A percentile compares a stretch with the other conserved stretches of the same genome.
These are phyloP conservation scores for Rana temporaria DNA, from an alignment of 2,113 vertebrate genomes.

Conservation along the genomic window DNA sequence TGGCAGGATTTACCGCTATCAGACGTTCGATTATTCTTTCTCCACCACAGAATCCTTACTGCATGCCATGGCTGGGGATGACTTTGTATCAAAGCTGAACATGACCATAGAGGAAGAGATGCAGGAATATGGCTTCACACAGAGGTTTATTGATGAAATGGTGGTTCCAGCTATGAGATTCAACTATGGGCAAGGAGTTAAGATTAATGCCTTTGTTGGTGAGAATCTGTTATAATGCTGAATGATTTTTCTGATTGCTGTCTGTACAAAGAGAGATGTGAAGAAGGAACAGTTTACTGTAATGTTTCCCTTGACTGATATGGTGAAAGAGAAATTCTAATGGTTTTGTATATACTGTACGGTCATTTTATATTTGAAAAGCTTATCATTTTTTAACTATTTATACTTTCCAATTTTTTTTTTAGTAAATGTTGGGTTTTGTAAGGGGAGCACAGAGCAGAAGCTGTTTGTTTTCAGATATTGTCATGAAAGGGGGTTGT, in stretches of 20 bases:
- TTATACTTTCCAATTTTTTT: too few relatives aligned
- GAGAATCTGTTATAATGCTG: slow-evolving; percentile 51
- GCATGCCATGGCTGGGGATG: slow-evolving; percentile 83
- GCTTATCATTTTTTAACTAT: too few relatives aligned
- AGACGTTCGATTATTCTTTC: slow-evolving; percentile 90
- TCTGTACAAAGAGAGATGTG: too few relatives aligned
- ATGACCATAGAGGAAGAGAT: slow-evolving; percentile 84
- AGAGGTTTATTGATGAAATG: slow-evolving; percentile 85
- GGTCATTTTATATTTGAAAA: too few relatives aligned
- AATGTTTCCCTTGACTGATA: background rate
- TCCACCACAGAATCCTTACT: slow-evolving; percentile 84
- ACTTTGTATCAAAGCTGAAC: slow-evolving; percentile 79
- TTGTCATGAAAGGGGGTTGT: too few relatives aligned
- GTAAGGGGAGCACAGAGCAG: too few relatives aligned
- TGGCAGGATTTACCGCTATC: slow-evolving; percentile 92
- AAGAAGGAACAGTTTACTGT: too few relatives aligned
- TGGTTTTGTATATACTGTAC: too few relatives aligned
- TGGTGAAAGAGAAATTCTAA: background rate
- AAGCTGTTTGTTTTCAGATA: too few relatives aligned
- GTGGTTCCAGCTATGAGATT: slow-evolving; percentile 79
- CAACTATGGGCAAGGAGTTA: slow-evolving; percentile 83
- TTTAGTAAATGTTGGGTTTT: too few relatives aligned
- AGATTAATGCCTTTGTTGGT: slow-evolving; percentile 86
- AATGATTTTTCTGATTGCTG: background rate
- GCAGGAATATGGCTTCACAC: slow-evolving; percentile 86